Percentiles rank a stretch among this genome's conserved stretches.
phyloP scores from a whole-genome alignment of 2,888 invertebrate species.

The Aspidiotus rigidus region DNA sequence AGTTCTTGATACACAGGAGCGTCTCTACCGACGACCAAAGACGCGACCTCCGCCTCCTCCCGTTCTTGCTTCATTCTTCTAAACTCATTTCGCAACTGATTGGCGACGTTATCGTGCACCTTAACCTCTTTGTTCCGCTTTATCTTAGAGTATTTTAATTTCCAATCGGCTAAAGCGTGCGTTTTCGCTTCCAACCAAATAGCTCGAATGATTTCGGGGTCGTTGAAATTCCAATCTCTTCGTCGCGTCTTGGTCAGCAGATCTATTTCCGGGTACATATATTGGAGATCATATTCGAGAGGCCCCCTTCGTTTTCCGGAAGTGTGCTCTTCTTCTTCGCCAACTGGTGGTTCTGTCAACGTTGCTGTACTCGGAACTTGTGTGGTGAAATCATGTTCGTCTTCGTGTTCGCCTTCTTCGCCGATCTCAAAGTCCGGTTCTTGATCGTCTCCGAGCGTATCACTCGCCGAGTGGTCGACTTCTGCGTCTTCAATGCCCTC shows the following conservation, averaged over 20 bases:
- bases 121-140: neutral
- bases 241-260: constrained; percentile 12
- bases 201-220: constrained; percentile 27
- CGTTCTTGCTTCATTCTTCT: constrained; percentile 10
- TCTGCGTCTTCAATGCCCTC: neutral
- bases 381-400: neutral
- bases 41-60: neutral
- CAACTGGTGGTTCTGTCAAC: neutral
- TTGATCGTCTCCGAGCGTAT: neutral
- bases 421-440: neutral
- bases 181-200: constrained; percentile 18
- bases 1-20: constrained; percentile 15
- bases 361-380: neutral
- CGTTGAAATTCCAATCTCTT: constrained; percentile 26
- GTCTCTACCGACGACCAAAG: constrained; percentile 5
- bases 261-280: constrained; percentile 20
- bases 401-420: neutral
- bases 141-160: constrained; percentile 16
- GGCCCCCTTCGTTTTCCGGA: neutral
- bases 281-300: constrained; percentile 17
- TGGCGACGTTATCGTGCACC: neutral
- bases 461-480: neutral
- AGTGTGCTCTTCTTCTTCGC: too few species aligned
- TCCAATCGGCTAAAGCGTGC: constrained; percentile 16
- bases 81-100: constrained; percentile 6